A percentile compares a stretch with the other conserved stretches of the same genome.
Conservation (phyloP, 2,797 vertebrate genomes). For the Discoglossus pictus region DNA sequence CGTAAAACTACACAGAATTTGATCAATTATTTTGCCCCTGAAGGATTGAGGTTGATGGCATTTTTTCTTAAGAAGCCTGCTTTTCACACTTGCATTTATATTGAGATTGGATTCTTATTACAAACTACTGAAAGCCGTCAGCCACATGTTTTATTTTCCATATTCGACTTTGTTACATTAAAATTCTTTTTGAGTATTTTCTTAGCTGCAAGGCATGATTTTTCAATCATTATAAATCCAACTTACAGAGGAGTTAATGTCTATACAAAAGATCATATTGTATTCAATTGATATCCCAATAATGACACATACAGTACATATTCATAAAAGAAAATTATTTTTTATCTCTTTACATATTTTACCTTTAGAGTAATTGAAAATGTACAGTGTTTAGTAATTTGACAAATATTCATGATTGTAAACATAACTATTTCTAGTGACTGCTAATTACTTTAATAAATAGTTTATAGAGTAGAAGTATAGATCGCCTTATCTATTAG, state of each 20-base stretch:
- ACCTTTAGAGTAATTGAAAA: too few relatives aligned
- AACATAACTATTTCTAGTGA: too few relatives aligned
- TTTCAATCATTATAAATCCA: neutral
- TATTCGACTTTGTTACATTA: neutral
- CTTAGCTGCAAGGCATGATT: neutral
- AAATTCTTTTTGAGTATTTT: neutral
- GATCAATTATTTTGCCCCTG: neutral
- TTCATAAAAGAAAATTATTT: too few relatives aligned
- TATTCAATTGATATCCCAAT: neutral
- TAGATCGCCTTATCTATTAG: too few relatives aligned
- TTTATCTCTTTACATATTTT: too few relatives aligned
- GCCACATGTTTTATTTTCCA: neutral
- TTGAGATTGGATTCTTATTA: conserved; percentile 18
- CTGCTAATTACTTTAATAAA: too few relatives aligned
- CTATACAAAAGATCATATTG: neutral
- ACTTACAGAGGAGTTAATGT: neutral
- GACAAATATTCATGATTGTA: too few relatives aligned
- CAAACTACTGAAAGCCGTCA: neutral
- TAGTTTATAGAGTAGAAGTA: too few relatives aligned
- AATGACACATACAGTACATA: neutral
- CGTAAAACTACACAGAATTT: neutral
- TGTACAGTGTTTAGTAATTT: too few relatives aligned
- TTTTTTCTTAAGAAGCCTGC: too few relatives aligned
- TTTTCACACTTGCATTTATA: neutral
- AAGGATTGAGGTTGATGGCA: neutral